Evolutionary conservation across 2,113 vertebrate genomes (phyloP).

Genomic region (Plestiodon gilberti): DNA sequence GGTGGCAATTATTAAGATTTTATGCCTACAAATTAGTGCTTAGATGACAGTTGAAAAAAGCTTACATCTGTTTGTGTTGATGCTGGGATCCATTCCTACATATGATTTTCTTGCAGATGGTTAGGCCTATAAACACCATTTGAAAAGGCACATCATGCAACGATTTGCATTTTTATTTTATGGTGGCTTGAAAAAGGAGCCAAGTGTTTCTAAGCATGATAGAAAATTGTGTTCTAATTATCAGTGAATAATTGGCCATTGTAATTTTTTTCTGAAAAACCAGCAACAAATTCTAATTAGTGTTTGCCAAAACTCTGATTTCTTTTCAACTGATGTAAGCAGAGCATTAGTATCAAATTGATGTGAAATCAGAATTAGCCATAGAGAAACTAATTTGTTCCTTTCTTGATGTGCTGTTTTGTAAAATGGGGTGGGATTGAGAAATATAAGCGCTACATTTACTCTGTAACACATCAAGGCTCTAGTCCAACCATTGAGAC

Average conservation of each 20-base stretch:
- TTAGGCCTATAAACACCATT: slow-evolving; percentile 3
- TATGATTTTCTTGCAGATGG: slow-evolving; percentile 27
- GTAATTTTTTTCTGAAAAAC: background rate
- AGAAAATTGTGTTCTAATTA: slow-evolving; percentile 14
- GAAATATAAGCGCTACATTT: background rate
- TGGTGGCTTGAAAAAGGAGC: slow-evolving; percentile 4
- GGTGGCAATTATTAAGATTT: slow-evolving; percentile 11
- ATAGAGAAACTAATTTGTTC: background rate
- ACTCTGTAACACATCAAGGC: background rate
- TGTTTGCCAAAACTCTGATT: background rate
- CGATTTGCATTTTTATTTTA: slow-evolving; percentile 33
- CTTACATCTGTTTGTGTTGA: slow-evolving; percentile 18
- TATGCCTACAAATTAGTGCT: slow-evolving; percentile 11
- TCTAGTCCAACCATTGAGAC: background rate
- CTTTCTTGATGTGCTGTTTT: background rate
- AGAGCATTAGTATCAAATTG: background rate
- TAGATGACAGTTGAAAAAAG: slow-evolving; percentile 20
- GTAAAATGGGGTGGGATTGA: background rate
- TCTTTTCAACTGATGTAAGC: background rate
- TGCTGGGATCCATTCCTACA: slow-evolving; percentile 1
- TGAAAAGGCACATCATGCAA: background rate
- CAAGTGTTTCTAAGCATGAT: slow-evolving; percentile 17
- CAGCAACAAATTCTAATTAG: slow-evolving; percentile 13
- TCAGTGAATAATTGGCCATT: slow-evolving; percentile 32
- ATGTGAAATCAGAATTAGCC: slow-evolving; percentile 10